Conservation (phyloP, 2,113 vertebrate species). For the Bucco capensis region DNA sequence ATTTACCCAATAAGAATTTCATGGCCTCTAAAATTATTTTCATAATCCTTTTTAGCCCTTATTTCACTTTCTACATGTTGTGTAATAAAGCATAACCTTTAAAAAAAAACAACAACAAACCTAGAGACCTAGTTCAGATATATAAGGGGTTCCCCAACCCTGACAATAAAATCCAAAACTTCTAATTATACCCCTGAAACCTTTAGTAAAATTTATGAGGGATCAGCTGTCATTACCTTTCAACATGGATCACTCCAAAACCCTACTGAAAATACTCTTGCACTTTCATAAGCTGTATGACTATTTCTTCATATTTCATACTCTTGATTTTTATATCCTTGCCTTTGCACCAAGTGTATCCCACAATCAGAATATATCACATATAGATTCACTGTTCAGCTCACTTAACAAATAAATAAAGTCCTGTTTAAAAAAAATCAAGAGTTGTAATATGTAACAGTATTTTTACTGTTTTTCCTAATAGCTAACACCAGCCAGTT, state of each 20-base stretch:
- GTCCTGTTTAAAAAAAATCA: neutral
- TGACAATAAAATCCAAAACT: neutral
- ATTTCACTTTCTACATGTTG: neutral
- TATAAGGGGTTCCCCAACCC: neutral
- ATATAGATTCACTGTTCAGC: neutral
- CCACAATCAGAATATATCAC: neutral
- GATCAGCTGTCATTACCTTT: neutral
- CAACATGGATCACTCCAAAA: neutral
- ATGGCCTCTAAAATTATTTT: constrained; percentile 33
- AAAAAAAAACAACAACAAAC: constrained; percentile 7
- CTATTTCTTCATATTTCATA: neutral
- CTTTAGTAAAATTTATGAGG: neutral
- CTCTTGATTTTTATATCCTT: neutral
- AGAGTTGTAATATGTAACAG: neutral
- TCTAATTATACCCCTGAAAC: neutral
- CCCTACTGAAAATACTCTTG: neutral
- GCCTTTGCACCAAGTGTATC: neutral
- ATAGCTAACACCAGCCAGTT: neutral
- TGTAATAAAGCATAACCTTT: neutral
- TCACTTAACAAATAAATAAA: neutral
- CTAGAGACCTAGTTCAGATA: neutral
- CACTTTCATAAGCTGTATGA: neutral
- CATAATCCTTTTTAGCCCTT: neutral
- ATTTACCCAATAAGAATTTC: constrained; percentile 50
- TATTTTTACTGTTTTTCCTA: neutral